Evolutionary conservation across 2,113 vertebrate genomes (phyloP).

Genomic region (Setophaga petechia): DNA sequence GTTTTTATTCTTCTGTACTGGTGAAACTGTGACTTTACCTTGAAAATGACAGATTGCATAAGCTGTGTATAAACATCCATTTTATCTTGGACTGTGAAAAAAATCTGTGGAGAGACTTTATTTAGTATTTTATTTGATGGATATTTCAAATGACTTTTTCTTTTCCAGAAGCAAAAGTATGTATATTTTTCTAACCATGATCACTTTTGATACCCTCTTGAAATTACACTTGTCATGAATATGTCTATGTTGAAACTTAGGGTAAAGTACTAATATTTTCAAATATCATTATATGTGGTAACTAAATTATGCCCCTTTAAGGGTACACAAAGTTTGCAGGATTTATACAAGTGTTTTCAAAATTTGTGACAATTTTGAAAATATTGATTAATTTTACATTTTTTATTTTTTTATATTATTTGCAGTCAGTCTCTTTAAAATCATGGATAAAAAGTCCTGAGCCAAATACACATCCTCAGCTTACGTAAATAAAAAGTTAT

Average conservation of each 20-base stretch:
- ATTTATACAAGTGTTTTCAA: conserved; percentile 30
- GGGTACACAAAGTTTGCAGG: background rate
- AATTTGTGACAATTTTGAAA: conserved; percentile 3
- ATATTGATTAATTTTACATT: conserved; percentile 4
- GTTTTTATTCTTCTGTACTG: background rate
- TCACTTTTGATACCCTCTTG: conserved; percentile 42
- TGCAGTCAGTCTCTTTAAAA: conserved; percentile 27
- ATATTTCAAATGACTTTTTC: background rate
- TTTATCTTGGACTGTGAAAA: background rate
- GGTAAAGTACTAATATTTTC: background rate
- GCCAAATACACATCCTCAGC: conserved; percentile 1
- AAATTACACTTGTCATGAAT: background rate
- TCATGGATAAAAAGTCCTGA: conserved; percentile 4
- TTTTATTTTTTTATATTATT: conserved; percentile 39
- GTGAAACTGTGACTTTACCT: background rate
- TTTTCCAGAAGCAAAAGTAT: conserved; percentile 30
- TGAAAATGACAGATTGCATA: background rate
- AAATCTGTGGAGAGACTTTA: background rate
- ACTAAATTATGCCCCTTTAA: background rate
- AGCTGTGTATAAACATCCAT: background rate
- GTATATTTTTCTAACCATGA: conserved; percentile 56
- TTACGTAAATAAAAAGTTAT: conserved; percentile 43
- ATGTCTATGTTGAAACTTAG: background rate
- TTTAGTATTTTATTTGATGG: background rate
- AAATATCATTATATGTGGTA: background rate